These are phyloP conservation scores for Melolontha melolontha DNA, from an alignment of 2,888 invertebrate species.

Conservation along the genomic window DNA sequence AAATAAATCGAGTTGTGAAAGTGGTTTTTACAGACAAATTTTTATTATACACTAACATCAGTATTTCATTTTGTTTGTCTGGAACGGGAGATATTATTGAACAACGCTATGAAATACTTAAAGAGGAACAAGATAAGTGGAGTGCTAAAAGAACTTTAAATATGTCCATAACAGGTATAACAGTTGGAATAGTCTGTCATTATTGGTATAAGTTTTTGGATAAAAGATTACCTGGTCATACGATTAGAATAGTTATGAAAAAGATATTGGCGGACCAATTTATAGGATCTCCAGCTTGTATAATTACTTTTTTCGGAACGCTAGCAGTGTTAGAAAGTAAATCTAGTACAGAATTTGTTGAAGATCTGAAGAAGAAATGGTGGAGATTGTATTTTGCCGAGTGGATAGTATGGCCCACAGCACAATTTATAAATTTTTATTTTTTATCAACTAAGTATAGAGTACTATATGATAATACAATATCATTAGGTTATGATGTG, in stretches of 20 bases:
- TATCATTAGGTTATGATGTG: constrained; percentile 88
- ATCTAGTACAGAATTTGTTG: constrained; percentile 71
- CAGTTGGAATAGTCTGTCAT: constrained; percentile 85
- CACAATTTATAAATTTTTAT: constrained; percentile 93
- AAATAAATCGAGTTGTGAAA: constrained; percentile 54
- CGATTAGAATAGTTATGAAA: constrained; percentile 74
- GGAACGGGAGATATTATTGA: constrained; percentile 82
- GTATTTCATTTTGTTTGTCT: constrained; percentile 82
- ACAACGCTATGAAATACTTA: constrained; percentile 80
- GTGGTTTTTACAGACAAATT: constrained; percentile 74
- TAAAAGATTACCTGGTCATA: constrained; percentile 75
- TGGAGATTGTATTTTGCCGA: constrained; percentile 85
- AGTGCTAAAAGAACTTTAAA: constrained; percentile 75
- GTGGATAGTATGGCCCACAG: constrained; percentile 93
- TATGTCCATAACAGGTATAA: constrained; percentile 82
- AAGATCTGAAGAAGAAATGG: constrained; percentile 80
- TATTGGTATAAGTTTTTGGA: constrained; percentile 89
- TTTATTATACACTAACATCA: constrained; percentile 83
- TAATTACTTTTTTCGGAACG: constrained; percentile 82
- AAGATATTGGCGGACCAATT: constrained; percentile 88
- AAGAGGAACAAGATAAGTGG: constrained; percentile 69
- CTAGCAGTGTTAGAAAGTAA: constrained; percentile 79
- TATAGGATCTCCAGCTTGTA: constrained; percentile 84
- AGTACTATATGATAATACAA: constrained; percentile 87
- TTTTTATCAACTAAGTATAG: constrained; percentile 84